Evolutionary conservation across 2,888 invertebrate genomes (phyloP).

Genomic region (Hoplodrina ambigua): DNA sequence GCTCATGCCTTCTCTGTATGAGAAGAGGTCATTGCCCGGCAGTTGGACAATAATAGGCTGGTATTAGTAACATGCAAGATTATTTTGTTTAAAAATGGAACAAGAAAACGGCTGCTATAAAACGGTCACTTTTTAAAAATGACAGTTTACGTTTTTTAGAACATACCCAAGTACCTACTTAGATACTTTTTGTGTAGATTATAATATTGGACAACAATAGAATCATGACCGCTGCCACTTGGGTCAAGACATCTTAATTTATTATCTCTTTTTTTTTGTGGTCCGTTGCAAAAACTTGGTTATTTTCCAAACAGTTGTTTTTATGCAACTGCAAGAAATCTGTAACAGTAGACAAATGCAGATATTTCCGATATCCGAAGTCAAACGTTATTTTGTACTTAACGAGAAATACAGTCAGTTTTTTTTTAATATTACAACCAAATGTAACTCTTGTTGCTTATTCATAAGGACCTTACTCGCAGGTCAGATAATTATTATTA

Average conservation of each 20-base stretch:
- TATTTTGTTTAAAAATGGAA: too few relatives aligned
- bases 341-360: conserved; percentile 4
- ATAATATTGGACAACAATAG: not conserved
- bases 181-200: not conserved
- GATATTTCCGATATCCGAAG: too few relatives aligned
- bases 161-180: not conserved
- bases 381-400: too few relatives aligned
- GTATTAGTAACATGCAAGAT: too few relatives aligned
- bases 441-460: too few relatives aligned
- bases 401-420: too few relatives aligned
- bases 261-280: not conserved
- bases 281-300: not conserved
- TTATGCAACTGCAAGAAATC: not conserved
- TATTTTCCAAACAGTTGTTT: not conserved
- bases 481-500: too few relatives aligned
- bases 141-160: not conserved
- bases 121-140: not conserved
- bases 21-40: too few relatives aligned
- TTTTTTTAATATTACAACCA: too few relatives aligned
- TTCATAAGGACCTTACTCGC: too few relatives aligned
- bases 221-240: not conserved
- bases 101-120: not conserved
- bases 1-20: too few relatives aligned
- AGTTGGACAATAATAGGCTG: too few relatives aligned
- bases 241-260: conserved; percentile 9